Base-by-base conservation (phyloP, 2,888 invertebrate genomes). In the Heliconius ethilla region DNA sequence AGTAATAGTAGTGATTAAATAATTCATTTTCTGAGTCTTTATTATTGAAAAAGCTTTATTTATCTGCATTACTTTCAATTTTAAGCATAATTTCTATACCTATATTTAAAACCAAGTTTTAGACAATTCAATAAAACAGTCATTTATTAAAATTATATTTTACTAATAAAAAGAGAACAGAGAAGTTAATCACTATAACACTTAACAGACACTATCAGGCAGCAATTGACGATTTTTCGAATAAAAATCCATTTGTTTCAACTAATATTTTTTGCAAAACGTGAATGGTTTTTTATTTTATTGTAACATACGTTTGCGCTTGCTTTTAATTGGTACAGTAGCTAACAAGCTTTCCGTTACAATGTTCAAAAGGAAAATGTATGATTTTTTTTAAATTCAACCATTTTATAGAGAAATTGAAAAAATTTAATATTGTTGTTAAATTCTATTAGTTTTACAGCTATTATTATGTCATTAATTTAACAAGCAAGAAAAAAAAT, bases 251-350 rank as follows among this genome's bases (percentile, higher is more conserved):
- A 67, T 67, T 67, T 67, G 37, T 67, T 40, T 51, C 13, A 72
- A 72, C 33, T 33, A 72, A 72, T 67, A 40, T 33, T 72, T 33
- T 55, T 59, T 22, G n/a, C 55, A n/a, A 72, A 72, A 72, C 3
- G 55, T n/a, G n/a, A n/a, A 72, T 13, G 11, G n/a, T 29, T 45
- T 55, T 72, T 70, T n/a, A 55, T 59, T 29, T 72, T 55, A 33
- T 55, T 22, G 55, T 72, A 72, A 55, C 33, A 55, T 55, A 55
- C 55, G 55, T 51, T 55, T 72, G 70, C 55, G 55, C 70, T 55
- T 70, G 55, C 22, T 33, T 51, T 72, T 72, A 72, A 59, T 72
- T 72, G 70, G 70, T 72, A 72, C 55, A 59, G 70, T 55, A n/a
- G 55, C 70, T 55, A 72, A 72, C 70, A 55, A 55, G 55, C 55